phyloP scores from a whole-genome alignment of 2,888 invertebrate genomes.

The Thumatha senex region DNA sequence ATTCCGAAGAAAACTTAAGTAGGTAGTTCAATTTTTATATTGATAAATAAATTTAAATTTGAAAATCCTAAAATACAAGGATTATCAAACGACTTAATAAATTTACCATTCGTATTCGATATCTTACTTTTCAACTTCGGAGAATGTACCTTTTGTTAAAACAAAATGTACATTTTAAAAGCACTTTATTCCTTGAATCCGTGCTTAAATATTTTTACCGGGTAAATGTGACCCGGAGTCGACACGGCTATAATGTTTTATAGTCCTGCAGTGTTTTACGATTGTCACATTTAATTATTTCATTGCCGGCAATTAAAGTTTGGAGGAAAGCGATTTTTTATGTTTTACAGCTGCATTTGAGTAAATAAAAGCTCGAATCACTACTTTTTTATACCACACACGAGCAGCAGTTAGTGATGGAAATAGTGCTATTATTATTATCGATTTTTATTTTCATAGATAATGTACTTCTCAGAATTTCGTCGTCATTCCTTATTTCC shows the following conservation, averaged over 20 bases:
- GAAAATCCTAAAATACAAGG: too few relatives aligned
- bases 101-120: neutral
- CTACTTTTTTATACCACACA: constrained; percentile 80
- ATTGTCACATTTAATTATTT: constrained; percentile 83
- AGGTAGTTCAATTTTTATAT: neutral
- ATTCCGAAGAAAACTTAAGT: neutral
- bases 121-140: neutral
- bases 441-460: constrained; percentile 15
- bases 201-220: constrained; percentile 41
- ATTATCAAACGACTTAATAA: neutral
- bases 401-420: constrained; percentile 66
- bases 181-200: constrained; percentile 28
- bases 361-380: constrained; percentile 76
- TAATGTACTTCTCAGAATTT: too few relatives aligned
- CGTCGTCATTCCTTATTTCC: neutral
- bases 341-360: constrained; percentile 77
- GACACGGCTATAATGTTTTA: constrained; percentile 75
- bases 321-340: constrained; percentile 76
- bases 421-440: constrained; percentile 13
- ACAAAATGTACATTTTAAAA: constrained; percentile 27
- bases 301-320: constrained; percentile 81
- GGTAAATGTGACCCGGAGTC: constrained; percentile 52
- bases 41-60: neutral
- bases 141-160: constrained; percentile 1
- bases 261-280: constrained; percentile 74